Evolutionary conservation across 2,888 invertebrate genomes (phyloP).

Genomic region (Phaedon cochleariae): DNA sequence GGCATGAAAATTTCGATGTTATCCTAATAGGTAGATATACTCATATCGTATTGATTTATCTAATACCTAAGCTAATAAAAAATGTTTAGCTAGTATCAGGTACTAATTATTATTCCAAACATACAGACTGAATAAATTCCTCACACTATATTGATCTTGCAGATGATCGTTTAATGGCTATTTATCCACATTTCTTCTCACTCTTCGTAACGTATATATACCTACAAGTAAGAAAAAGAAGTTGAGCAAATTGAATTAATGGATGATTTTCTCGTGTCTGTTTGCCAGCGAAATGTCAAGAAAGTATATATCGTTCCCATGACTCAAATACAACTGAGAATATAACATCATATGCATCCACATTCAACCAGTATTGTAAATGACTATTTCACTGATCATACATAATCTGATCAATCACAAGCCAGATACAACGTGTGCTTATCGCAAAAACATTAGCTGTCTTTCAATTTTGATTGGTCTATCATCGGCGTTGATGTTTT

Average conservation of each 20-base stretch:
- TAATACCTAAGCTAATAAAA: constrained; percentile 5
- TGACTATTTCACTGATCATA: too few relatives aligned
- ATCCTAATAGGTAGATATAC: too few relatives aligned
- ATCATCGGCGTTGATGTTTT: too few relatives aligned
- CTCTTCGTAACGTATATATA: background rate
- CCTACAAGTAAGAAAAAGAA: too few relatives aligned
- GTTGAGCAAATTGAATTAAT: too few relatives aligned
- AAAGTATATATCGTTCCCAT: background rate
- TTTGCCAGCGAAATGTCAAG: background rate
- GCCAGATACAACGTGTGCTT: too few relatives aligned
- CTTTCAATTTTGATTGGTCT: too few relatives aligned
- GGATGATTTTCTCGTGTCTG: too few relatives aligned
- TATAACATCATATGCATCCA: too few relatives aligned
- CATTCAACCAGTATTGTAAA: background rate
- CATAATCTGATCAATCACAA: too few relatives aligned
- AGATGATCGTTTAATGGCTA: constrained; percentile 12
- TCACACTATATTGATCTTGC: constrained; percentile 19
- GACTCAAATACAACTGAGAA: background rate
- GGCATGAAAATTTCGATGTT: background rate
- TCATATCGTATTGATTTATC: constrained; percentile 5
- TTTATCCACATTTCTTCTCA: constrained; percentile 10
- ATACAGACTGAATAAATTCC: constrained; percentile 8
- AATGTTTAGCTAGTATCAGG: constrained; percentile 7
- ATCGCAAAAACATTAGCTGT: too few relatives aligned
- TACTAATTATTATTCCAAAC: constrained; percentile 19